These are phyloP conservation scores for Alfaro cultratus DNA, from an alignment of 2,797 vertebrate genomes.

Conservation along the genomic window DNA sequence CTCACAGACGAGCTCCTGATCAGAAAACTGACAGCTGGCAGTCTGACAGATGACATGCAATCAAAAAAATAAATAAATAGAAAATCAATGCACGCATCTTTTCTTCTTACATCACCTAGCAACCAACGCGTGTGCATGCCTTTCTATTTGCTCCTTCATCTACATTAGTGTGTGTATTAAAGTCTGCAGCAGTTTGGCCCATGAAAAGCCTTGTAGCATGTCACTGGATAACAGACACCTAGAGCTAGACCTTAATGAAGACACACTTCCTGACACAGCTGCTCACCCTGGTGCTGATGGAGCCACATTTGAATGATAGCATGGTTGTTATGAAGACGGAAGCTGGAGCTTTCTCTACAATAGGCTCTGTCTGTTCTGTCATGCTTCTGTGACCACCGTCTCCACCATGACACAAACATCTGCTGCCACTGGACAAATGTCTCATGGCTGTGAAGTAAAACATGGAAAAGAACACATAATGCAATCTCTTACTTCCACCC, in stretches of 20 bases:
- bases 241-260: slow-evolving; percentile 37
- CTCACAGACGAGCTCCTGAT: slow-evolving; percentile 24
- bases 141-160: neutral
- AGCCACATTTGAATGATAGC: slow-evolving; percentile 33
- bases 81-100: neutral
- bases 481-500: neutral
- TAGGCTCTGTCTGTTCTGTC: slow-evolving; percentile 15
- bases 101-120: slow-evolving; percentile 22
- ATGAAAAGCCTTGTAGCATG: slow-evolving; percentile 31
- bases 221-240: slow-evolving; percentile 34
- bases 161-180: slow-evolving; percentile 15
- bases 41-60: slow-evolving; percentile 31
- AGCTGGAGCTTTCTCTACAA: slow-evolving; percentile 12
- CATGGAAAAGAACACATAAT: neutral
- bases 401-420: neutral
- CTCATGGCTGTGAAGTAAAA: neutral
- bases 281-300: slow-evolving; percentile 35
- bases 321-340: neutral
- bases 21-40: slow-evolving; percentile 34
- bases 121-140: slow-evolving; percentile 15
- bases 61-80: neutral
- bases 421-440: neutral
- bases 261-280: slow-evolving; percentile 39
- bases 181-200: slow-evolving; percentile 44
- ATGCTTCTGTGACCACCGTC: slow-evolving; percentile 15